Conservation (phyloP, 2,888 invertebrate genomes). For the Brenthis hecate region DNA sequence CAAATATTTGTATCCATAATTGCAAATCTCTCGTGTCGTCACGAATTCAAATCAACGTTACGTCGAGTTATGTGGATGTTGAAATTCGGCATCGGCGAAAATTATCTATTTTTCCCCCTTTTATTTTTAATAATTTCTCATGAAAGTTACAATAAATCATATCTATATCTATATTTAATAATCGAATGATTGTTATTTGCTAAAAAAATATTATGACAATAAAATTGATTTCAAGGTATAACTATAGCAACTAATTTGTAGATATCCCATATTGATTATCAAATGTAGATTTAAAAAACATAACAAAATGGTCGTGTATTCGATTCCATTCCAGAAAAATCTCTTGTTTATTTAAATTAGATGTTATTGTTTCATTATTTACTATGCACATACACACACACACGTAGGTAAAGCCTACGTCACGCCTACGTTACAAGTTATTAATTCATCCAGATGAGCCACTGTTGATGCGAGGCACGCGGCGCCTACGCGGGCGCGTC, state of each 20-base stretch:
- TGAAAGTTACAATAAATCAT: background rate
- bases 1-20: slow-evolving; percentile 32
- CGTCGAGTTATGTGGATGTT: slow-evolving; percentile 25
- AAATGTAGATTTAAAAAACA: background rate
- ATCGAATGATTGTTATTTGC: too few relatives aligned
- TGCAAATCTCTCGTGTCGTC: slow-evolving; percentile 31
- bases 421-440: slow-evolving; percentile 59
- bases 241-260: too few relatives aligned
- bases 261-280: too few relatives aligned
- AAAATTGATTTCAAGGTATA: too few relatives aligned
- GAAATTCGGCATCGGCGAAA: slow-evolving; percentile 32
- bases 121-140: background rate
- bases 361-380: slow-evolving; percentile 12
- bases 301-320: background rate
- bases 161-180: too few relatives aligned
- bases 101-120: background rate
- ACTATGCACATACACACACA: background rate
- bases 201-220: too few relatives aligned
- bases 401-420: slow-evolving; percentile 53
- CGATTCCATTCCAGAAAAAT: background rate
- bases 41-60: slow-evolving; percentile 32
- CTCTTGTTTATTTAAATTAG: background rate
- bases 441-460: slow-evolving; percentile 55
- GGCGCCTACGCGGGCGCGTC: slow-evolving; percentile 56
- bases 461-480: slow-evolving; percentile 64